Evolutionary conservation across 2,797 vertebrate genomes (phyloP), one percentile per base, ranked within the genome.

Genomic region (Cyprinella venusta): DNA sequence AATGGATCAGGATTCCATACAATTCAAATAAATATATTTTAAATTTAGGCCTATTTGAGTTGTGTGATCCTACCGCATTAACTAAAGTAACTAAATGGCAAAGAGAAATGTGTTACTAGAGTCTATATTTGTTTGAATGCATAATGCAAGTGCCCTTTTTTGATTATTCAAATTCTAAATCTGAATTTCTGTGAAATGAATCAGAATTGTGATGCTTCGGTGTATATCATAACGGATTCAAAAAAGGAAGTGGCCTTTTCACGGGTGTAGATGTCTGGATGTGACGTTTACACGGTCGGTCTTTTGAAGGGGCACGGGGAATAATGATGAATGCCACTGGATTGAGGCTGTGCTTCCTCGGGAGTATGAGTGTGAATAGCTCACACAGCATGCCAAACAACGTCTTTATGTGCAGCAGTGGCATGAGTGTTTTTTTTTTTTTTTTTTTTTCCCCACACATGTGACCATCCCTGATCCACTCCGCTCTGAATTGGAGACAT

Each of bases 381-480:
- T 61, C 5, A 1, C 79, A 71, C 77, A 19, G 54, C 79, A 71
- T 59, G 79, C 52, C 45, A 79, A 69, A 48, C 26, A 70, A 71
- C 52, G 1, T 42, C 36, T 71, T 80, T 48, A 61, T 71, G 19
- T 33, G 52, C 6, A 2, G 52, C 54, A 80, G 65, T 56, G 52
- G 65, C 36, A 68, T 67, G 40, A 6, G 38, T 71, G 33, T 21
- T 15, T 89, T 45, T 76, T 12, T 12, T 10, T 2, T 61, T 71
- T 21, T 21, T 15, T 89, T 45, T 76, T 12, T 12, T 10, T 2
- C 54, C 4, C 61, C 42, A 64, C 65, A n/a, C 79, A 79, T 83
- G 85, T 88, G 83, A 76, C 64, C 78, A 75, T 89, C 88, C 16
- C 63, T 87, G 79, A 81, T 52, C 36, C n/a, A 21, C 8, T 67